Percentiles rank a stretch among this genome's conserved stretches.
Conservation (phyloP, 2,797 vertebrate genomes). For the Anguilla marmorata region DNA sequence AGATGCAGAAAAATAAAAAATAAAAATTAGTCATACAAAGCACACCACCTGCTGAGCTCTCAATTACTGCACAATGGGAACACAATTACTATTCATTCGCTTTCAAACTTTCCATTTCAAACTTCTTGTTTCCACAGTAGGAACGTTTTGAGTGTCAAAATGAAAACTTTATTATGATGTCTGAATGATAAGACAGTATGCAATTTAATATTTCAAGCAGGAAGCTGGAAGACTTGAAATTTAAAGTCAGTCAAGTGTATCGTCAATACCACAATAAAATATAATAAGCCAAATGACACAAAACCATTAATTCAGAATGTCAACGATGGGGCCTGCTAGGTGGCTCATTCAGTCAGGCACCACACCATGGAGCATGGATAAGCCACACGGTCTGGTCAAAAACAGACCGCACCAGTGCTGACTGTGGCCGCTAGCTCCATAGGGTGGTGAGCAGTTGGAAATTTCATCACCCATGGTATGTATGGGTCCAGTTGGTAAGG, state of each 20-base stretch:
- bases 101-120: background rate
- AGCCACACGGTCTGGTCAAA: too few species aligned
- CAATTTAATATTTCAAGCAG: background rate
- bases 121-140: background rate
- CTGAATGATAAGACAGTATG: too few species aligned
- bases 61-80: background rate
- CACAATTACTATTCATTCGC: background rate
- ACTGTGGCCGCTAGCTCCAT: background rate
- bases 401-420: background rate
- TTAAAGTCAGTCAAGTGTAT: too few species aligned
- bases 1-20: slow-evolving; percentile 66
- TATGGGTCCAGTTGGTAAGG: too few species aligned
- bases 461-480: too few species aligned
- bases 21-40: background rate
- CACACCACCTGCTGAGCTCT: background rate
- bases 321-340: background rate
- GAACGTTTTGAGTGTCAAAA: background rate
- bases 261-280: background rate
- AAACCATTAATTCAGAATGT: too few species aligned
- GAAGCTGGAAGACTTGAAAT: background rate
- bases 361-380: background rate
- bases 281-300: background rate
- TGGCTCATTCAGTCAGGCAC: background rate
- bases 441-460: background rate
- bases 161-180: too few species aligned